These are phyloP conservation scores for Triops cancriformis DNA, from an alignment of 1,140 invertebrate genomes.

Conservation along the genomic window DNA sequence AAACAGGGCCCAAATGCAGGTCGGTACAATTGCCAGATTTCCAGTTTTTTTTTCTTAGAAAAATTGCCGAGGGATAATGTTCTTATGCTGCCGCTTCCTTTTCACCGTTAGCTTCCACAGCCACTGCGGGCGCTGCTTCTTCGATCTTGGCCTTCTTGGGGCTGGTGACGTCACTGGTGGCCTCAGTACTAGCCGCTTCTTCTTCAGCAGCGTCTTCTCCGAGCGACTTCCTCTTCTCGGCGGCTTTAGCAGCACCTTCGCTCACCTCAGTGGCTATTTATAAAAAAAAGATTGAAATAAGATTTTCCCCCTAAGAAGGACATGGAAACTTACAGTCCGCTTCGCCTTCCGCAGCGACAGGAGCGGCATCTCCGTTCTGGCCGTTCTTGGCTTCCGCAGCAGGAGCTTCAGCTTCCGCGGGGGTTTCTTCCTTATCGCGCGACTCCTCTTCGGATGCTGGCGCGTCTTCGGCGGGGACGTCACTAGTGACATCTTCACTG, in stretches of 20 bases:
- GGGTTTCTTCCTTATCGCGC: not conserved
- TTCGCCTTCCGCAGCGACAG: constrained; percentile 18
- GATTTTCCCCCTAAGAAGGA: not conserved
- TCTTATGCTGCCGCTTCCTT: constrained; percentile 25
- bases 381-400: constrained; percentile 15
- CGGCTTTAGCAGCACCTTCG: constrained; percentile 20
- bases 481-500: constrained; percentile 18
- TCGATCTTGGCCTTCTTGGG: constrained; percentile 24
- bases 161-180: not conserved
- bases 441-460: constrained; percentile 20
- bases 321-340: constrained; percentile 20
- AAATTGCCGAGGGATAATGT: not conserved
- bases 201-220: not conserved
- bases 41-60: constrained; percentile 14
- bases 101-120: constrained; percentile 19
- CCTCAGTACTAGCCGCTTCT: constrained; percentile 16
- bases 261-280: constrained; percentile 24
- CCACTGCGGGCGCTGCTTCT: constrained; percentile 11
- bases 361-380: not conserved
- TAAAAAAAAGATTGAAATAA: not conserved
- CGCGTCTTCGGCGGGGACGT: constrained; percentile 11
- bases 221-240: constrained; percentile 25
- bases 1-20: not conserved
- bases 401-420: constrained; percentile 16
- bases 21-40: not conserved